phyloP scores from a whole-genome alignment of 2,888 invertebrate genomes.

The Cacoxenus indagator region DNA sequence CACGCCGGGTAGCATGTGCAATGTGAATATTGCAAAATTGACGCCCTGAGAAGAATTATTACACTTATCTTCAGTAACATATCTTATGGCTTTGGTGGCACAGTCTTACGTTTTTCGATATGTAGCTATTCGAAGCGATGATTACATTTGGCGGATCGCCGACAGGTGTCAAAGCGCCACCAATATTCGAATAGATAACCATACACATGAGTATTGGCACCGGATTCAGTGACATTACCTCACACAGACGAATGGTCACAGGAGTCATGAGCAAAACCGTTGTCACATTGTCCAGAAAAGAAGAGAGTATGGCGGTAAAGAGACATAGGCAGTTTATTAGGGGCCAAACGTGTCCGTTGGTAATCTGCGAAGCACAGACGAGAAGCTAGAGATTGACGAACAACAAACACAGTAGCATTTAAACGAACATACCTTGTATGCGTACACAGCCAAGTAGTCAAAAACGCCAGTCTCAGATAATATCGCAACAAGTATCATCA shows the following conservation, averaged over 20 bases:
- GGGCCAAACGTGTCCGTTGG: constrained; percentile 81
- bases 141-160: constrained; percentile 85
- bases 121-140: constrained; percentile 70
- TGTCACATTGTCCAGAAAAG: constrained; percentile 84
- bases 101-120: constrained; percentile 67
- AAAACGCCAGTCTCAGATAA: constrained; percentile 85
- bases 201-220: constrained; percentile 89
- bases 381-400: background rate
- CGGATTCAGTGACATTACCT: constrained; percentile 90
- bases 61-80: background rate
- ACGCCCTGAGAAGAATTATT: constrained; percentile 76
- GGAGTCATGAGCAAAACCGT: constrained; percentile 84
- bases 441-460: constrained; percentile 81
- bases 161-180: constrained; percentile 90
- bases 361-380: constrained; percentile 72
- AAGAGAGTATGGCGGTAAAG: constrained; percentile 79
- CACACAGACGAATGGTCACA: constrained; percentile 85
- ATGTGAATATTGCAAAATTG: constrained; percentile 83
- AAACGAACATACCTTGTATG: constrained; percentile 81
- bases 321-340: constrained; percentile 80
- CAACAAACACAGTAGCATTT: too few species aligned
- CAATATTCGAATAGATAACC: constrained; percentile 92
- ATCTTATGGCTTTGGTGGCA: background rate
- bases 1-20: constrained; percentile 87
- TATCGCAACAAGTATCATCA: constrained; percentile 86